A percentile compares a stretch with the other conserved stretches of the same genome.
Evolutionary conservation across 2,888 invertebrate species (phyloP).

Genomic region (Nasonia oneida): DNA sequence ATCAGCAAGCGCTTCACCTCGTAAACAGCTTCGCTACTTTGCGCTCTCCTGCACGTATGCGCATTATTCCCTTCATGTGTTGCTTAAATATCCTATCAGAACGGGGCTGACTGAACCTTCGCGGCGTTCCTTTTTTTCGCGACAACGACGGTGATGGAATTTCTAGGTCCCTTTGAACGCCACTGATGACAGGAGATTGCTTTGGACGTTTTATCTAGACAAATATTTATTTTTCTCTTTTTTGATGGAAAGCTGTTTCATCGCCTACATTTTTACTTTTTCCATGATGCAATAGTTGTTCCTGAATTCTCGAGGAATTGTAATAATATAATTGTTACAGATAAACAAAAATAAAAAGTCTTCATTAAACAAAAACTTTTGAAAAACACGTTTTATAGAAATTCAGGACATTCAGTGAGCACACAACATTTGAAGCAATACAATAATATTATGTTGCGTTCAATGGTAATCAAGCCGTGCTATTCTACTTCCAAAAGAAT

Average conservation of each 20-base stretch:
- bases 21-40: slow-evolving; percentile 66
- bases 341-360: no score
- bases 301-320: no score
- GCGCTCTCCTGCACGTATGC: slow-evolving; percentile 61
- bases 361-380: not conserved
- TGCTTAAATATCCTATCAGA: slow-evolving; percentile 67
- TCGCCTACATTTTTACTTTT: not conserved
- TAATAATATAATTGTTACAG: no score
- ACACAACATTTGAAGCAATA: not conserved
- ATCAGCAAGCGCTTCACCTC: slow-evolving; percentile 70
- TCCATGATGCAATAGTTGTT: not conserved
- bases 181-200: slow-evolving; percentile 11
- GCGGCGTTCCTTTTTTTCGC: slow-evolving; percentile 18
- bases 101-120: not conserved
- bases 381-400: not conserved
- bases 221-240: not conserved
- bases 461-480: not conserved
- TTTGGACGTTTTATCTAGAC: not conserved
- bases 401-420: not conserved
- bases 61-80: slow-evolving; percentile 64
- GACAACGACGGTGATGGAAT: slow-evolving; percentile 15
- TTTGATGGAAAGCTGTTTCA: not conserved
- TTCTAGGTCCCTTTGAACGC: slow-evolving; percentile 15
- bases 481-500: slow-evolving; percentile 66
- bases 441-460: not conserved